These are phyloP conservation scores for Mellivora capensis DNA, from an alignment of 2,113 vertebrate genomes.

Conservation along the genomic window DNA sequence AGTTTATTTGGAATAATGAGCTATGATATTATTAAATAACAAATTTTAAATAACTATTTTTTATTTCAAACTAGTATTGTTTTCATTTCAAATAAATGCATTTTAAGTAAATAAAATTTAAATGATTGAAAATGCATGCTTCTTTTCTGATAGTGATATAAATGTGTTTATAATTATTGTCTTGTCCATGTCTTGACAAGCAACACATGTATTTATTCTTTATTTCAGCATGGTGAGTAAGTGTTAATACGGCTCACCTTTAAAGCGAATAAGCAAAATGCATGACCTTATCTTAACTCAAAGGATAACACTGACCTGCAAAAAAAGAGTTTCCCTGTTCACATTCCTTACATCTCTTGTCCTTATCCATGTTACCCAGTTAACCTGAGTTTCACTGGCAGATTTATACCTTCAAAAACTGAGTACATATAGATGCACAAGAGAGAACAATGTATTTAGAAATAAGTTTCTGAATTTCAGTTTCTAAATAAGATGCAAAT, in stretches of 20 bases:
- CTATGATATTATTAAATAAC: not conserved
- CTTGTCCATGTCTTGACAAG: not conserved
- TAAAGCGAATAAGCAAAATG: not conserved
- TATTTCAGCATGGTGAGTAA: not conserved
- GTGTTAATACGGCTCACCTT: not conserved
- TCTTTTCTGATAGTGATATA: not conserved
- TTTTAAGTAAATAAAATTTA: not conserved
- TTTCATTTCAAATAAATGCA: not conserved
- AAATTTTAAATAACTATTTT: not conserved
- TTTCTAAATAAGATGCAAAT: not conserved
- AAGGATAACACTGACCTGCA: not conserved
- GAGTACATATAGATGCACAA: not conserved
- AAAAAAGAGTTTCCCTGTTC: not conserved
- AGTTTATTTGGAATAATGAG: not conserved
- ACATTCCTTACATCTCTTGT: not conserved
- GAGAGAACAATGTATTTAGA: not conserved
- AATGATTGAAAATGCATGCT: not conserved
- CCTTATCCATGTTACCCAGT: not conserved
- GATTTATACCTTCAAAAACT: not conserved
- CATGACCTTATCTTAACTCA: not conserved
- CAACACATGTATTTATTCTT: not conserved
- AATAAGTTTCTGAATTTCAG: not conserved
- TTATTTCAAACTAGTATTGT: not conserved
- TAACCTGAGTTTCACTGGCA: not conserved
- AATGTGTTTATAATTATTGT: not conserved